A percentile compares a stretch with the other conserved stretches of the same genome.
Conservation (phyloP, 2,113 vertebrate genomes). For the Sorex fumeus region DNA sequence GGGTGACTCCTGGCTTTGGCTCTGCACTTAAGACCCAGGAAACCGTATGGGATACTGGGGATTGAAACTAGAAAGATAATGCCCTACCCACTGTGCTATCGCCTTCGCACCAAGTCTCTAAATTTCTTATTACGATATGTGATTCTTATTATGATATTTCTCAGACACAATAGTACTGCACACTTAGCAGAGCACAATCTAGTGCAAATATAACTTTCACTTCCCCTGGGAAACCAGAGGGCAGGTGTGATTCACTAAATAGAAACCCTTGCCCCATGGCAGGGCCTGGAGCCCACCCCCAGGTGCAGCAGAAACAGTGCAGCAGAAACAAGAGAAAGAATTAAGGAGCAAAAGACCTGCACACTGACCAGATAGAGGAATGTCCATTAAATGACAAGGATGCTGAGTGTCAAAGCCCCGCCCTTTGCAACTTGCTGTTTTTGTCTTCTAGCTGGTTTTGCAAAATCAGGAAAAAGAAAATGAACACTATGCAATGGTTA, state of each 20-base stretch:
- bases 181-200: not conserved
- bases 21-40: no score
- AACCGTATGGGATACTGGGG: no score
- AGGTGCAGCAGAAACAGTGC: not conserved
- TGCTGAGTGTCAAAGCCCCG: not conserved
- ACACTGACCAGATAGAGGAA: not conserved
- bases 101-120: no score
- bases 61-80: no score
- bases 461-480: slow-evolving; percentile 21
- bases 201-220: not conserved
- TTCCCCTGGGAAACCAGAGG: not conserved
- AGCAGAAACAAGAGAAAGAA: not conserved
- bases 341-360: not conserved
- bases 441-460: slow-evolving; percentile 16
- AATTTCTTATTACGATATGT: no score
- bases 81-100: no score
- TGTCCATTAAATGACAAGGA: not conserved
- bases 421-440: not conserved
- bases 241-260: not conserved
- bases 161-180: not conserved
- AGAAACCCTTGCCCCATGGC: no score
- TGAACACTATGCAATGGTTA: not conserved
- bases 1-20: no score
- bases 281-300: not conserved
- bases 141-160: not conserved